Base-by-base conservation (phyloP, 2,797 vertebrate genomes). In the Hippocampus kuda region DNA sequence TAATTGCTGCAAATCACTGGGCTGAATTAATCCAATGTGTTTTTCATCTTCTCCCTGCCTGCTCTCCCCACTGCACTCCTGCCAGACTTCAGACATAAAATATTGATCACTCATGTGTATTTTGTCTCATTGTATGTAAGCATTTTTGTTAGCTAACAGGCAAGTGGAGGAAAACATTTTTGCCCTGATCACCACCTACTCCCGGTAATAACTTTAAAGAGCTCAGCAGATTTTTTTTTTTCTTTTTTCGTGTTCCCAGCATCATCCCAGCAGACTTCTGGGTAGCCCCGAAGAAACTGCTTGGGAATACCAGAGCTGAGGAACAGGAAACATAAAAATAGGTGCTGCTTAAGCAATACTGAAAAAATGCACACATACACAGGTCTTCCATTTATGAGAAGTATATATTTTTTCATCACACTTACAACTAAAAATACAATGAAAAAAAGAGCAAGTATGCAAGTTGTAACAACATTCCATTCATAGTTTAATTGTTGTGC, bases 141-240 rank as follows among this genome's bases (percentile, higher is more conserved):
- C 86, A 88, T 83, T 90, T 90, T 88, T 90, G 90, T 88, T 88
- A 89, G 85, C 85, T 83, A 85, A 87, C 81, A 87, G 82, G 80
- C 84, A 75, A 77, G 75, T 64, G 71, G 71, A 84, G 78, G 81
- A 85, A 84, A 84, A 74, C 66, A 69, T 79, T 68, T 56, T 73
- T 44, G 66, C 61, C 61, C 70, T 72, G n/a, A 67, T 63, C 70
- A 6, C 41, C n/a, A 24, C 5, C 62, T 74, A 72, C 78, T 72
- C 70, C 70, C 57, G 69, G 73, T 77, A 78, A 74, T 72, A 84
- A 86, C 71, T 81, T 88, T 82, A 72, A 84, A 80, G 80, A 84
- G 79, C 83, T 84, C 84, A 86, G 87, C 86, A 86, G 70, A 81
- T 85, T 85, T 79, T 73, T 34, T 34, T 34, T 72, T 77, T 34